Percentiles rank a stretch among this genome's conserved stretches.
phyloP scores from a whole-genome alignment of 2,797 vertebrate genomes.

The Sebastes alutus region DNA sequence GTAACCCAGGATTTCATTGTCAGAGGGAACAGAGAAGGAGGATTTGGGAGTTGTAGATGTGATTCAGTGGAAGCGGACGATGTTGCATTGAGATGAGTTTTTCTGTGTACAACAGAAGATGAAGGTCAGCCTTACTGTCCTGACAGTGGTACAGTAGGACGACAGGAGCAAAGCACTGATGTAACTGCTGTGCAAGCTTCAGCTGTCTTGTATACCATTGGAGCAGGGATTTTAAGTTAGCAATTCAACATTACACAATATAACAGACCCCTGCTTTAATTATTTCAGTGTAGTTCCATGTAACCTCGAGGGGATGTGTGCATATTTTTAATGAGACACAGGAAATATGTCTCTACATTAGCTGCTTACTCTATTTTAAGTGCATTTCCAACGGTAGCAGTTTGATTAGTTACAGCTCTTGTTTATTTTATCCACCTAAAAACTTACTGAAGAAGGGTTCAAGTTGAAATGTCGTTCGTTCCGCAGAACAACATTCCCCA shows the following conservation, averaged over 20 bases:
- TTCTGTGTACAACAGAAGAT: neutral
- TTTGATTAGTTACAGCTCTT: neutral
- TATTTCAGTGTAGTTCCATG: neutral
- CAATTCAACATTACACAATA: neutral
- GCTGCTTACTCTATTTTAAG: neutral
- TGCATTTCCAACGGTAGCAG: neutral
- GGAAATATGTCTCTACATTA: neutral
- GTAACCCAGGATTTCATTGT: neutral
- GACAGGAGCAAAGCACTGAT: neutral
- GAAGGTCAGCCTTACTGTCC: neutral
- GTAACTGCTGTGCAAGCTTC: neutral
- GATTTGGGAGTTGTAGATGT: neutral
- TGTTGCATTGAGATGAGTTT: neutral
- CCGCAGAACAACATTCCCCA: neutral
- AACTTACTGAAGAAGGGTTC: neutral
- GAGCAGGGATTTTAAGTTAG: neutral
- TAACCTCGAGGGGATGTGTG: neutral
- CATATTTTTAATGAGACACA: neutral
- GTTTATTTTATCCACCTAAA: neutral
- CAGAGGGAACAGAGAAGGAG: neutral
- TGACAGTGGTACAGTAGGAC: neutral
- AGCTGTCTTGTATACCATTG: neutral
- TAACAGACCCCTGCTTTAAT: neutral
- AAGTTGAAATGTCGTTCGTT: neutral
- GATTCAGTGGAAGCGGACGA: neutral